These are phyloP conservation scores for Eristalis tenax DNA, from an alignment of 2,888 invertebrate genomes.

Conservation along the genomic window DNA sequence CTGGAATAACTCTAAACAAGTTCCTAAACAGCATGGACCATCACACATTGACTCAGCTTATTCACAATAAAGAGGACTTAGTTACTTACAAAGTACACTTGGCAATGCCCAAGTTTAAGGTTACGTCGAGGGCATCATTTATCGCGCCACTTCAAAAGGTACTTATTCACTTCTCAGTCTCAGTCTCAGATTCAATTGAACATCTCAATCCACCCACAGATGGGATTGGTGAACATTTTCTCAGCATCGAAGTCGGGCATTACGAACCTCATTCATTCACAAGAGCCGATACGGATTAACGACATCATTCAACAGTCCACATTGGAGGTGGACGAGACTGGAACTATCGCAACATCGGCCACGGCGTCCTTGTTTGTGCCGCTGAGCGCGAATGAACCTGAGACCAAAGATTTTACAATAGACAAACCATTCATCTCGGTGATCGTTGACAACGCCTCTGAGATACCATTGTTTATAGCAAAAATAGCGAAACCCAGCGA, in stretches of 20 bases:
- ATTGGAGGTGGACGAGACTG: constrained; percentile 83
- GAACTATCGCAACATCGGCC: constrained; percentile 82
- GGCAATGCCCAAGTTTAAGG: constrained; percentile 73
- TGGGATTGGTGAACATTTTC: constrained; percentile 82
- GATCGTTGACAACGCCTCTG: constrained; percentile 81
- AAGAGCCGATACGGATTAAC: constrained; percentile 77
- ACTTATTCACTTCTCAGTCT: neutral
- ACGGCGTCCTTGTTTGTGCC: constrained; percentile 82
- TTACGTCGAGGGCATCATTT: constrained; percentile 63
- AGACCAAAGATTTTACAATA: constrained; percentile 15
- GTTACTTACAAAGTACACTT: constrained; percentile 44
- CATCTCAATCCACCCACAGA: constrained; percentile 77
- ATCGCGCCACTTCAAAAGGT: constrained; percentile 72
- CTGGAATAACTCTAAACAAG: constrained; percentile 76
- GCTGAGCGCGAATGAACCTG: constrained; percentile 77
- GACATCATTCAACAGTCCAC: constrained; percentile 82
- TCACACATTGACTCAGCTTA: constrained; percentile 75
- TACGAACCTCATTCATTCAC: constrained; percentile 73
- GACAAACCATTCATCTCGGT: constrained; percentile 83
- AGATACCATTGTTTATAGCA: constrained; percentile 82
- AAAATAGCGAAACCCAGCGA: constrained; percentile 81
- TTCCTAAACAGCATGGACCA: constrained; percentile 78
- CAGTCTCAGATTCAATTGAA: neutral
- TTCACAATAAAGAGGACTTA: constrained; percentile 44
- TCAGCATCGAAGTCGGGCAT: constrained; percentile 79